These are phyloP conservation scores for Leucoma salicis DNA, from an alignment of 2,888 invertebrate genomes.

Conservation along the genomic window DNA sequence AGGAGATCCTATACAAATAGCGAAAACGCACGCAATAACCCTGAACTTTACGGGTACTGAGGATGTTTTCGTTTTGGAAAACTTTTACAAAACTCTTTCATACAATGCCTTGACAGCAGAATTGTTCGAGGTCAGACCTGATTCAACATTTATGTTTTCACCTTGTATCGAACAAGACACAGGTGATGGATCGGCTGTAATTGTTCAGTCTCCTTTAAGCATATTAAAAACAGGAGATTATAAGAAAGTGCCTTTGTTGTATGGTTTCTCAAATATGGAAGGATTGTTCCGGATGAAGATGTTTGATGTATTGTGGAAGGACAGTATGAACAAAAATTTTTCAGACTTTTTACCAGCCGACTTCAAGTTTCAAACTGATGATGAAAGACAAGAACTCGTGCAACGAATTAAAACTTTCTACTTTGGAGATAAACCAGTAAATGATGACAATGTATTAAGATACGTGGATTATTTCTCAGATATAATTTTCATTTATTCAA, in stretches of 20 bases:
- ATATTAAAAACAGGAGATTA: constrained; percentile 38
- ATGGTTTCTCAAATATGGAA: constrained; percentile 38
- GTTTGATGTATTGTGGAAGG: constrained; percentile 1
- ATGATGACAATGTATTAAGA: constrained; percentile 13
- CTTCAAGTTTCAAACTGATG: constrained; percentile 22
- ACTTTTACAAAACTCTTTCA: constrained; percentile 44
- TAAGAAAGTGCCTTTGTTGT: constrained; percentile 41
- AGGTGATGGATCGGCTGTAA: constrained; percentile 30
- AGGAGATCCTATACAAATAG: constrained; percentile 42
- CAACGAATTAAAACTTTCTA: constrained; percentile 31
- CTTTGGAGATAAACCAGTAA: constrained; percentile 32
- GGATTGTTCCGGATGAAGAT: neutral
- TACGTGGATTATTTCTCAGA: constrained; percentile 46
- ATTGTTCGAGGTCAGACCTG: constrained; percentile 23
- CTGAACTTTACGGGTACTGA: constrained; percentile 38
- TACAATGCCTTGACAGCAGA: constrained; percentile 35
- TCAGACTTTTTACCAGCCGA: constrained; percentile 36
- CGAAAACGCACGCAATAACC: constrained; percentile 36
- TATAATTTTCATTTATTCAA: constrained; percentile 36
- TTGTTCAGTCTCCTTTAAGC: constrained; percentile 39
- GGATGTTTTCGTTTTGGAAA: constrained; percentile 46
- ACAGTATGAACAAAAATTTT: constrained; percentile 27
- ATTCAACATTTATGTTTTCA: constrained; percentile 28
- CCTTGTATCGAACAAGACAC: constrained; percentile 36
- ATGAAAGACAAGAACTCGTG: constrained; percentile 26